Evolutionary conservation across 1,140 invertebrate species (phyloP).

Genomic region (Atta colombica): DNA sequence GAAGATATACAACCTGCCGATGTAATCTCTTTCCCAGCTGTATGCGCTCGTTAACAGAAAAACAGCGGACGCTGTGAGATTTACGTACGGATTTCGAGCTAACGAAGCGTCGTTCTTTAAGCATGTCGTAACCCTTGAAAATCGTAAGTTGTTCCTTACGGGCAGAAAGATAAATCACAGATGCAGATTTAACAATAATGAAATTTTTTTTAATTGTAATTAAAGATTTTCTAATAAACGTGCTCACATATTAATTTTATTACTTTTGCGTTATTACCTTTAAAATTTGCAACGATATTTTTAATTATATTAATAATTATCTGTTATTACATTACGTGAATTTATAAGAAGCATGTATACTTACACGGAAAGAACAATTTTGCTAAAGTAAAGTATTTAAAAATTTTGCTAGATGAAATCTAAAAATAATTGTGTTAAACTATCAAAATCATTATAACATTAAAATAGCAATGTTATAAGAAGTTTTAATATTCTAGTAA

Average conservation of each 20-base stretch:
- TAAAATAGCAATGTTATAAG: too few species aligned
- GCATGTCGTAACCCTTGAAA: constrained; percentile 40
- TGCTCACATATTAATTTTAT: not conserved
- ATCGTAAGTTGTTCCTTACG: constrained; percentile 54
- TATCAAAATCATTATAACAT: too few species aligned
- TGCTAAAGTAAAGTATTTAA: too few species aligned
- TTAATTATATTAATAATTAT: not conserved
- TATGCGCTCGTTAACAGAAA: constrained; percentile 65
- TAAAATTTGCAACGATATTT: not conserved
- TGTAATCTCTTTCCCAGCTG: constrained; percentile 53
- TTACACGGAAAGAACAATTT: too few species aligned
- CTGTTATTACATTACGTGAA: not conserved
- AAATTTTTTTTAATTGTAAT: not conserved
- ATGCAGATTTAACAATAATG: constrained; percentile 4
- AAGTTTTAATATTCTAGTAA: too few species aligned
- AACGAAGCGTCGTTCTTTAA: constrained; percentile 63
- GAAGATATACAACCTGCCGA: constrained; percentile 54
- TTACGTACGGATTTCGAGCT: constrained; percentile 59
- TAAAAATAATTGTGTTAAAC: too few species aligned
- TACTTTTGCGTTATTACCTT: not conserved
- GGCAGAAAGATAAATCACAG: constrained; percentile 11
- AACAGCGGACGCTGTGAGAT: constrained; percentile 47
- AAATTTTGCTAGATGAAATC: too few species aligned
- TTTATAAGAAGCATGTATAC: not conserved
- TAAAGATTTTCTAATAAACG: not conserved